Evolutionary conservation across 2,888 invertebrate genomes (phyloP).

Genomic region (Coelopa pilipes): DNA sequence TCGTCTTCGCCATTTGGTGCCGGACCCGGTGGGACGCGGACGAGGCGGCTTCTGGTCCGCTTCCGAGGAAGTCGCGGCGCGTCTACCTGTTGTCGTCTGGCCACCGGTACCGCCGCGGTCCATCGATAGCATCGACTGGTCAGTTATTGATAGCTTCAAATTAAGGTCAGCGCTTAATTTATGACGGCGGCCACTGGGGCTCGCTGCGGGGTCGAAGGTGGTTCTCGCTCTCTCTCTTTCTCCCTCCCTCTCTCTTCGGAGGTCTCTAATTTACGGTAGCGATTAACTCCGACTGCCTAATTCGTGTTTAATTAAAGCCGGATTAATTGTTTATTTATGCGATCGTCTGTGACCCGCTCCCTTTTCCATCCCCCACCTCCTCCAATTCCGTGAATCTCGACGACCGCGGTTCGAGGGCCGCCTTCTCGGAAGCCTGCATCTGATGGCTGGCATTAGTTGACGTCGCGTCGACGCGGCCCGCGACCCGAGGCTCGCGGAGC

Average conservation of each 20-base stretch:
- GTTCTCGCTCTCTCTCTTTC: no score
- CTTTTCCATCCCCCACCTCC: background rate
- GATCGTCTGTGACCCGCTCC: background rate
- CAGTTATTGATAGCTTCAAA: constrained; percentile 50
- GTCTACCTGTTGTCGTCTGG: constrained; percentile 7
- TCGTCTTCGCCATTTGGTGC: background rate
- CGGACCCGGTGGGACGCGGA: no score
- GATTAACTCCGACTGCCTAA: constrained; percentile 33
- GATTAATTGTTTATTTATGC: constrained; percentile 32
- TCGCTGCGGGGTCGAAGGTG: background rate
- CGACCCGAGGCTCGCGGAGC: no score
- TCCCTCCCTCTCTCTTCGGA: no score
- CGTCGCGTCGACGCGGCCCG: no score
- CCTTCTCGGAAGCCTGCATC: no score
- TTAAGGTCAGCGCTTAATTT: constrained; percentile 55
- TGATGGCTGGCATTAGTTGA: no score
- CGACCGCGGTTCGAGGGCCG: no score
- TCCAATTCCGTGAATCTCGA: no score
- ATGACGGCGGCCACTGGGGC: background rate
- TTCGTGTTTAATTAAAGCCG: constrained; percentile 28
- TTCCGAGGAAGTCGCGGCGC: constrained; percentile 10
- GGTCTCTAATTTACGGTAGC: constrained; percentile 33
- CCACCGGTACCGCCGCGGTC: background rate
- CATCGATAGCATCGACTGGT: no score
- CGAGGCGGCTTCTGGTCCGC: no score